Percentiles rank a stretch among this genome's conserved stretches.
phyloP scores from a whole-genome alignment of 1,140 invertebrate genomes.

The Drosophila saltans region DNA sequence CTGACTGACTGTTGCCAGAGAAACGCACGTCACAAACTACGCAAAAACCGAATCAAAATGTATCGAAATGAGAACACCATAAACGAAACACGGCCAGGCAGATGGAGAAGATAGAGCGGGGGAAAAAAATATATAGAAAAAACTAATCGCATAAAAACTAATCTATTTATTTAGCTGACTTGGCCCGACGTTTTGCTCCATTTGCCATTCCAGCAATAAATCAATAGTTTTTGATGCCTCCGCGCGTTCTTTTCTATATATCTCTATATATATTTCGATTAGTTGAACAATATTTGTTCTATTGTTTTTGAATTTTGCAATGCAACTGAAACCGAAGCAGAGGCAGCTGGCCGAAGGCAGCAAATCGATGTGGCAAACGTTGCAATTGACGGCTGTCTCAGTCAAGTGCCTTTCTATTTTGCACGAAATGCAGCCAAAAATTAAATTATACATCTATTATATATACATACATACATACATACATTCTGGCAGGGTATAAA shows the following conservation, averaged over 20 bases:
- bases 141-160: conserved; percentile 57
- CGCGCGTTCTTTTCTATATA: background rate
- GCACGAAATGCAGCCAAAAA: conserved; percentile 36
- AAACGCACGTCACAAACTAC: conserved; percentile 64
- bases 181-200: conserved; percentile 31
- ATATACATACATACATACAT: background rate
- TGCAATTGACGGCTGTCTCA: conserved; percentile 49
- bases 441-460: conserved; percentile 34
- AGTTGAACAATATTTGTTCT: conserved; percentile 38
- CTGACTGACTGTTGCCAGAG: conserved; percentile 8
- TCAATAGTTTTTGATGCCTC: conserved; percentile 68
- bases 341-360: conserved; percentile 53
- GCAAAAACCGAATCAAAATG: conserved; percentile 37
- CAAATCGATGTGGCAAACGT: conserved; percentile 62
- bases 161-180: conserved; percentile 76
- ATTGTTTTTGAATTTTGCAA: conserved; percentile 70
- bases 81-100: background rate
- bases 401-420: conserved; percentile 44
- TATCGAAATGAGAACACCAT: background rate
- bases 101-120: background rate
- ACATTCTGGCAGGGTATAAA: background rate
- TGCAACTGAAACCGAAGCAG: conserved; percentile 59
- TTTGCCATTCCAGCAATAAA: conserved; percentile 68
- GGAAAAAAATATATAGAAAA: background rate
- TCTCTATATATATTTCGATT: conserved; percentile 33